Evolutionary conservation across 2,797 vertebrate genomes (phyloP).

Genomic region (Pelobates cultripes): DNA sequence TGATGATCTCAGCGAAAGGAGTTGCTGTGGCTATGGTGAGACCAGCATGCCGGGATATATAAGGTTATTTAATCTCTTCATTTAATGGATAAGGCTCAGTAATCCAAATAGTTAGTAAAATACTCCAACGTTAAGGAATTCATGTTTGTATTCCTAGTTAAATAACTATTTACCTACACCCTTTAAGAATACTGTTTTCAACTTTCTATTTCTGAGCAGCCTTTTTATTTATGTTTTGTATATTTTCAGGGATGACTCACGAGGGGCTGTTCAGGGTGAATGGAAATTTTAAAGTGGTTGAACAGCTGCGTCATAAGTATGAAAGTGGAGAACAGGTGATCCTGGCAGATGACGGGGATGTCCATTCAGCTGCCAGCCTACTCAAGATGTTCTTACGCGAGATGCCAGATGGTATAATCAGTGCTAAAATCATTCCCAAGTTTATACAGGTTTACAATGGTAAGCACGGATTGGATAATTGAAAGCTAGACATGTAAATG

Average conservation of each 20-base stretch:
- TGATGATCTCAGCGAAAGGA: no score
- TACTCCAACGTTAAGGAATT: no score
- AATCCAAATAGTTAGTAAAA: no score
- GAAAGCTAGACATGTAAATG: neutral
- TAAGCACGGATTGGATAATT: constrained; percentile 60
- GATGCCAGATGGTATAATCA: constrained; percentile 82
- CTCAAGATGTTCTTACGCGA: constrained; percentile 89
- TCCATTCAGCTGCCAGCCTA: constrained; percentile 84
- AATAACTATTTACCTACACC: no score
- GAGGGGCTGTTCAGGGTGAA: constrained; percentile 94
- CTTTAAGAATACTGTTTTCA: no score
- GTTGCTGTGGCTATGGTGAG: no score
- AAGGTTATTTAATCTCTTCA: no score
- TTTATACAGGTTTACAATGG: constrained; percentile 83
- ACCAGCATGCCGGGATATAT: no score
- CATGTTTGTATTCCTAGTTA: no score
- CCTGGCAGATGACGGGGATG: constrained; percentile 74
- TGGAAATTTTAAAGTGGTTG: constrained; percentile 82
- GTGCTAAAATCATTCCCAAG: constrained; percentile 72
- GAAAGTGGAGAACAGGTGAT: constrained; percentile 79
- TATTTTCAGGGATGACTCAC: constrained; percentile 80
- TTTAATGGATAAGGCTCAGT: no score
- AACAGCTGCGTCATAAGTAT: constrained; percentile 78
- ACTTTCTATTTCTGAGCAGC: neutral
- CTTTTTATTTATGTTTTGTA: neutral